These are phyloP conservation scores for Pseudomyrmex cubaensis DNA, from an alignment of 1,140 invertebrate genomes.

Conservation along the genomic window DNA sequence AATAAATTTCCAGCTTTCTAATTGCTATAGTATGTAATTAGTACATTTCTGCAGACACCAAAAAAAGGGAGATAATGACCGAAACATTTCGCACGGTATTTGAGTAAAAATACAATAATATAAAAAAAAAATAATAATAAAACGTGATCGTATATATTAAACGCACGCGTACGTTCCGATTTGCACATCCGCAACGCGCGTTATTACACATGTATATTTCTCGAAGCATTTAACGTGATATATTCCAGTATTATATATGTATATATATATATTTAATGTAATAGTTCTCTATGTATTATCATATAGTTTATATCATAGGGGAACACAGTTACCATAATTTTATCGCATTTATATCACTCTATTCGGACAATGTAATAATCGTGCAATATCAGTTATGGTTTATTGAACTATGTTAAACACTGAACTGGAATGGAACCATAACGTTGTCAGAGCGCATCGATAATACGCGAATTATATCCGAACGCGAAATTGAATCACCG, in stretches of 20 bases:
- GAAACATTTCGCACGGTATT: neutral
- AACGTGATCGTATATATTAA: no score
- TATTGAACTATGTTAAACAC: slow-evolving; percentile 18
- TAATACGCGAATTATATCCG: slow-evolving; percentile 4
- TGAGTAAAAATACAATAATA: no score
- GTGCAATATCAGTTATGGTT: slow-evolving; percentile 11
- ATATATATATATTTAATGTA: no score
- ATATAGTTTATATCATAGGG: no score
- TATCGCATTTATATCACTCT: slow-evolving; percentile 11
- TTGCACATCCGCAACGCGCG: no score
- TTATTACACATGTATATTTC: no score
- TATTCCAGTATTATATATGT: no score
- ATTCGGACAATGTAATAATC: neutral
- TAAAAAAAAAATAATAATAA: no score
- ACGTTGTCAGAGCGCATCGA: slow-evolving; percentile 31
- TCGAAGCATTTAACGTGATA: no score
- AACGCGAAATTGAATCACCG: slow-evolving; percentile 29
- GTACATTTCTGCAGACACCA: neutral
- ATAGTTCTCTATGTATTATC: no score
- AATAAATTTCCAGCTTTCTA: slow-evolving; percentile 52
- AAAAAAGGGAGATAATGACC: neutral
- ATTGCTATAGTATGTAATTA: slow-evolving; percentile 47
- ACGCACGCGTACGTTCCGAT: no score
- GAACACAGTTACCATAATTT: neutral
- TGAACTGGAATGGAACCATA: slow-evolving; percentile 37